Base-by-base conservation (phyloP, 2,888 invertebrate genomes). In the Agrotis segetum region DNA sequence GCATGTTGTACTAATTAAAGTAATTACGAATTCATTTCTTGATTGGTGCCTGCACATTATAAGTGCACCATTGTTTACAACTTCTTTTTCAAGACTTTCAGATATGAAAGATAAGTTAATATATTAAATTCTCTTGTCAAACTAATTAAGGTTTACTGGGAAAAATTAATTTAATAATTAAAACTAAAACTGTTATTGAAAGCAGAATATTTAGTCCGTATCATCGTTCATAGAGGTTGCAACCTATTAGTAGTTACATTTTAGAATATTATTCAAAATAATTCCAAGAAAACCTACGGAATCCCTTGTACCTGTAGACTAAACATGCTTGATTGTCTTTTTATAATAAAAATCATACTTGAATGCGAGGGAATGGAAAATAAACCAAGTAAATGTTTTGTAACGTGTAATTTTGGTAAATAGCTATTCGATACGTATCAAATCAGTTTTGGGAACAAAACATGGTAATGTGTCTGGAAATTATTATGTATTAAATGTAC, bases 321-420 rank as follows among this genome's bases (percentile, higher is more conserved):
- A 75, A 72, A 59, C 78, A 71, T 65, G 81, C 85, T 86, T 82
- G 85, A 84, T 87, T 87, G 84, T 87, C 85, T 89, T 91, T 91
- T 92, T 92, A 87, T 90, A 88, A 88, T 89, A 89, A 92, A 93
- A 94, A 93, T 90, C 91, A 90, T 93, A 93, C 92, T 92, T 90
- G 92, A 92, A 93, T 93, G 90, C 90, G 89, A 89, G 89, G 91
- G 93, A 94, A 92, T 90, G 91, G 89, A 94, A 95, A 95, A 95
- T 93, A 95, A 95, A 94, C 88, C 91, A 93, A 93, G 92, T 91
- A 88, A 92, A 91, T 89, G 90, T 91, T 92, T 76, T 89, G 92
- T 90, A 95, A 93, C 95, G 85, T 96, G 90, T 95, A 96, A 96
- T 96, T 95, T 96, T 92, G 88, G 92, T 92, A 93, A 95, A 96